Evolutionary conservation across 2,888 invertebrate species (phyloP), one percentile per base, ranked within the genome.

Genomic region (Macropis europaea): DNA sequence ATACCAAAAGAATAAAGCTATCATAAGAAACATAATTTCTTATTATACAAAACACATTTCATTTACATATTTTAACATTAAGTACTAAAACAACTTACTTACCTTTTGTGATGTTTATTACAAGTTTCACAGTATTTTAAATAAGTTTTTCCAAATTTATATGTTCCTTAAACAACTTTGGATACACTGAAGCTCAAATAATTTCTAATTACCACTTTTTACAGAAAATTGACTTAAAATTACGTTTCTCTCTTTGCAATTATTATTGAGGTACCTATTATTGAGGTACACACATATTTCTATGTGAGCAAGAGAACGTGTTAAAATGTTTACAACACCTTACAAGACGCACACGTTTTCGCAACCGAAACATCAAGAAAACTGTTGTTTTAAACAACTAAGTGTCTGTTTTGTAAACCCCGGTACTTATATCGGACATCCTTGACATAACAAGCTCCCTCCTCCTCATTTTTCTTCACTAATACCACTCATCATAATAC

Each of bases 371-470:
- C 71, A 62, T 32, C 38, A 36, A 17, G 69, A 67, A 75, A 79
- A 79, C 81, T 74, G 78, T 77, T 79, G 79, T 74, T 76, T 76
- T 60, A 64, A 62, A 66, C 64, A 76, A 54, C 73, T 64, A 69
- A 60, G 24, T 61, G 47, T 61, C 71, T 60, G 76, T 74, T 76
- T 79, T 76, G 59, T 73, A 77, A 78, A 69, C 56, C 57, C 48
- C 19, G 64, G 62, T 72, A 68, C 79, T 82, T 75, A 74, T 78
- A 79, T 79, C 81, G 38, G 62, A 4, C 42, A 80, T 73, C 82
- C 81, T 82, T 79, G 79, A 82, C 79, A 70, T 71, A 68, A 73
- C 72, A 56, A 60, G 50, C 74, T 74, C 73, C 79, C 73, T 73
- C 72, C 71, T 61, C 63, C 34, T 43, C 48, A 62, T 72, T 72